Evolutionary conservation across 2,797 vertebrate species (phyloP), one percentile per base, ranked within the genome.

Genomic region (Limnodromus scolopaceus): DNA sequence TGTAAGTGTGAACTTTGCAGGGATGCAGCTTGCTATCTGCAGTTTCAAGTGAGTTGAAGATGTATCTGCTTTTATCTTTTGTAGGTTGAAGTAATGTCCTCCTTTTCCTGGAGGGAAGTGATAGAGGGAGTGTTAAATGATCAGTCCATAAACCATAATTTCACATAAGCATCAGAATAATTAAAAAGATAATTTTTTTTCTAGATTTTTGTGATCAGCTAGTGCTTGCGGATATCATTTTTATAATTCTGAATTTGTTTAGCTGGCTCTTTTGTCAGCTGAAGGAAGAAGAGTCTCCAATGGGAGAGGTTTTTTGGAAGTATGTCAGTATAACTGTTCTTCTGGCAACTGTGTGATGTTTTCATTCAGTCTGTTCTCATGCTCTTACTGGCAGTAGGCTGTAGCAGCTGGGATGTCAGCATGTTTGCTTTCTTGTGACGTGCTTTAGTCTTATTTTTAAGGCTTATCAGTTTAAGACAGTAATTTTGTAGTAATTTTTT

Each of bases 361-460:
- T 96, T 93, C 86, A 57, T 96, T 94, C 89, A 79, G 43, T 13
- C 23, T 83, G 46, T 95, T 96, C 89, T 93, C 45, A 8, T 94
- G 78, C 79, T 89, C 91, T 94, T 85, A 57, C 60, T 93, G 92
- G 84, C 92, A 93, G 48, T 74, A 85, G 84, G 36, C 68, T 87
- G 38, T 51, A 94, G 89, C 95, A 96, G 81, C 94, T 94, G 96
- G 66, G 85, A 45, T 90, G 66, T 64, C 89, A 89, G 83, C 66
- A 25, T 90, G 63, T 92, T 97, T 95, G 91, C 89, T 92, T 96
- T 90, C 66, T 76, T 82, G 43, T 78, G 72, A 48, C 49, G 71
- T 80, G 61, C 49, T 89, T 95, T 94, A 86, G 86, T 30, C 58
- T 87, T 70, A 78, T 87, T 85, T 83, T 93, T 90, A 58, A 86